phyloP scores from a whole-genome alignment of 2,113 vertebrate species.

The Narcine bancroftii region DNA sequence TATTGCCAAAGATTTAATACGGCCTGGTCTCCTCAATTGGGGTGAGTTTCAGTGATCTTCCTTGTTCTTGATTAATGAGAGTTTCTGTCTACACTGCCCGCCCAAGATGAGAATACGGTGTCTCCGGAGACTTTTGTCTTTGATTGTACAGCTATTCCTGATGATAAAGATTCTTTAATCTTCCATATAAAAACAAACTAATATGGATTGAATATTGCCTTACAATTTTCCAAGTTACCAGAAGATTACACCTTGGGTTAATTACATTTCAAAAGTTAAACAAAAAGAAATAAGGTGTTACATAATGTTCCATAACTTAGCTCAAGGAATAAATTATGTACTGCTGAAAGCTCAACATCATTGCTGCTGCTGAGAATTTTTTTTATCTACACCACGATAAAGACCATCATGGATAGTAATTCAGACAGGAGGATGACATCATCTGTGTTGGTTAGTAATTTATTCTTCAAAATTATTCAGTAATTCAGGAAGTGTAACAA shows the following conservation, averaged over 20 bases:
- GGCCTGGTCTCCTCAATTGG: neutral
- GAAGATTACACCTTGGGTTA: neutral
- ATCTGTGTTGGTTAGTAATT: constrained; percentile 4
- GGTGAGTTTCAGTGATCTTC: neutral
- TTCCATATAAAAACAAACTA: neutral
- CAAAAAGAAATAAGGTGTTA: neutral
- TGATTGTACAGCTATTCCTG: neutral
- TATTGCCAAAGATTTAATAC: constrained; percentile 4
- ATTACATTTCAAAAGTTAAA: neutral
- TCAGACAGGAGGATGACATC: constrained; percentile 6
- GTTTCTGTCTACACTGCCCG: neutral
- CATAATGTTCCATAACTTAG: neutral
- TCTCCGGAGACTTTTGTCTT: neutral
- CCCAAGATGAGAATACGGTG: neutral
- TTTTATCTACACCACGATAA: neutral
- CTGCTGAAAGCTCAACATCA: neutral
- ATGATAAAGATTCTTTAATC: neutral
- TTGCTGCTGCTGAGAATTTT: neutral
- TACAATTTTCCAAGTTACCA: constrained; percentile 12
- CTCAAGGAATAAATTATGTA: constrained; percentile 8
- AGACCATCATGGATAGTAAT: neutral
- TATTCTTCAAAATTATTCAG: constrained; percentile 5
- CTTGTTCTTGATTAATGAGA: constrained; percentile 13
- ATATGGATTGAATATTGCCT: neutral
- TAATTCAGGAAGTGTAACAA: neutral